Base-by-base conservation (phyloP, 2,797 vertebrate genomes). In the Pelodytes ibericus region DNA sequence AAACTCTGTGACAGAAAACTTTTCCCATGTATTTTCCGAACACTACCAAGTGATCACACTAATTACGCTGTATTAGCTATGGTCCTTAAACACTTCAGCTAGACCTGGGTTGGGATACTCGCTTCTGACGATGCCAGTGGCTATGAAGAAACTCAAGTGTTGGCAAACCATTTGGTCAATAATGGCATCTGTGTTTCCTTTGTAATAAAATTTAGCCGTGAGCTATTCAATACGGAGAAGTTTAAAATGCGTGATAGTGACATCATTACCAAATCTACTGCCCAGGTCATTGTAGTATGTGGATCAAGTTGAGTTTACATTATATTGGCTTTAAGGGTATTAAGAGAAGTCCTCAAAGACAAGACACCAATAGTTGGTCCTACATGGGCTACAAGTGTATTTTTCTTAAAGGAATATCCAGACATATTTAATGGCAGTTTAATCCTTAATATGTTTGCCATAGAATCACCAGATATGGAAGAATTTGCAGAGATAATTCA, bases 41-140 rank as follows among this genome's bases (percentile, higher is more conserved):
- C 18, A 2, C 20, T 63, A 6, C 61, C 36, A 9, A 63, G 15
- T 15, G 61, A 36, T 63, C n/a, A 63, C 26, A 13, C 24, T 1
- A 20, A 63, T 24, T 63, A 36, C 22, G 36, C 29, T 33, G 33
- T n/a, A 20, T 22, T 63, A 10, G 3, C 61, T n/a, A 63, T 39
- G 29, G 18, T 63, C 20, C 20, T 63, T 31, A 63, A 39, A 18
- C 3, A 39, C 24, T 63, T 39, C 24, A n/a, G 30, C 11, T 63
- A 31, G 61, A 63, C n/a, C 9, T 63, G 61, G 61, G 27, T 63
- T 24, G 61, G 61, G 22, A 63, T 63, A 24, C 18, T 63, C 8
- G 20, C 22, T 5, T 36, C 30, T 15, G 33, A 39, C 5, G n/a
- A 63, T 24, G 61, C 26, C 13, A 63, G 30, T 24, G 61, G 61